These are phyloP conservation scores for Catharus ustulatus DNA, from an alignment of 2,797 vertebrate species.

Conservation along the genomic window DNA sequence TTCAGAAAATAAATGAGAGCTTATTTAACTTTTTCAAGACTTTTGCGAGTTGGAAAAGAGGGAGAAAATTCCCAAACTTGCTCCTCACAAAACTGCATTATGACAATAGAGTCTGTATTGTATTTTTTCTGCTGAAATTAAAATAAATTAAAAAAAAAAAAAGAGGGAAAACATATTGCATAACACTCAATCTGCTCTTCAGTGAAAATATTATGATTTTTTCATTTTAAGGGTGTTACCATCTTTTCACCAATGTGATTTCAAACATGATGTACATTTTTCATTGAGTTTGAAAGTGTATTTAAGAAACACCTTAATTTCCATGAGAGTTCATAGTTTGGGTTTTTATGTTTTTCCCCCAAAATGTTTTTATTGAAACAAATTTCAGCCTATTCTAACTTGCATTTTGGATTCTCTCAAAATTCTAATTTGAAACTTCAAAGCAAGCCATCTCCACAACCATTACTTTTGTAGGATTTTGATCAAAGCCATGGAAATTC, in stretches of 20 bases:
- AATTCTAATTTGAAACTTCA: slow-evolving; percentile 31
- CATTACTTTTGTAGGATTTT: slow-evolving; percentile 36
- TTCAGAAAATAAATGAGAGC: neutral
- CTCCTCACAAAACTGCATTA: neutral
- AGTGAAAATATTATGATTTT: neutral
- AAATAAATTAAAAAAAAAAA: neutral
- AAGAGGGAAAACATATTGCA: neutral
- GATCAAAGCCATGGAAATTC: slow-evolving; percentile 70
- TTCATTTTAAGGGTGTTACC: neutral
- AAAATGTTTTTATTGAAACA: neutral
- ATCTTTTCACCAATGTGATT: neutral
- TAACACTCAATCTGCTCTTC: neutral
- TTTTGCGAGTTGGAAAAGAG: neutral
- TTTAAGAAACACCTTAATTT: neutral
- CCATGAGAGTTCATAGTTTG: neutral
- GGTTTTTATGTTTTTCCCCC: neutral
- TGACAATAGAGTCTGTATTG: neutral
- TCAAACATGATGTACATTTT: neutral
- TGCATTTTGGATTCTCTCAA: slow-evolving; percentile 1
- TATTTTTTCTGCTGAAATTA: neutral
- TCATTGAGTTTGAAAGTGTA: neutral
- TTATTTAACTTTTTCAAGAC: neutral
- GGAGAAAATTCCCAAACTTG: neutral
- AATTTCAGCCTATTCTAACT: slow-evolving; percentile 16
- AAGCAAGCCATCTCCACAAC: slow-evolving; percentile 20